phyloP scores from a whole-genome alignment of 1,140 invertebrate species.

The honey bee (Apis mellifera) region Amel_HAv3.1 CM009937.2:10805501-10806000 shows the following conservation, averaged over 20 bases:
- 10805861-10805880: not conserved
- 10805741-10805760: too few species aligned
- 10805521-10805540: not conserved
- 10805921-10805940: conserved; percentile 22
- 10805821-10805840: not conserved
- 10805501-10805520: not conserved
- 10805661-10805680: too few species aligned
- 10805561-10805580: not conserved
- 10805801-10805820: not conserved
- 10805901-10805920: not conserved
- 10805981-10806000: conserved; percentile 20
- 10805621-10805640: too few species aligned
- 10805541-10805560: not conserved
- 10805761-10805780: too few species aligned
- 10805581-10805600: too few species aligned
- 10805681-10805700: too few species aligned
- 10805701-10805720: too few species aligned
- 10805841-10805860: not conserved
- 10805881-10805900: conserved; percentile 23
- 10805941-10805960: conserved; percentile 27
- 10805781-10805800: not conserved
- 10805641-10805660: too few species aligned
- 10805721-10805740: too few species aligned
- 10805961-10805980: conserved; percentile 33
- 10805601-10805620: too few species aligned